Evolutionary conservation across 1,140 invertebrate species (phyloP).

Genomic region (Achroia grisella): DNA sequence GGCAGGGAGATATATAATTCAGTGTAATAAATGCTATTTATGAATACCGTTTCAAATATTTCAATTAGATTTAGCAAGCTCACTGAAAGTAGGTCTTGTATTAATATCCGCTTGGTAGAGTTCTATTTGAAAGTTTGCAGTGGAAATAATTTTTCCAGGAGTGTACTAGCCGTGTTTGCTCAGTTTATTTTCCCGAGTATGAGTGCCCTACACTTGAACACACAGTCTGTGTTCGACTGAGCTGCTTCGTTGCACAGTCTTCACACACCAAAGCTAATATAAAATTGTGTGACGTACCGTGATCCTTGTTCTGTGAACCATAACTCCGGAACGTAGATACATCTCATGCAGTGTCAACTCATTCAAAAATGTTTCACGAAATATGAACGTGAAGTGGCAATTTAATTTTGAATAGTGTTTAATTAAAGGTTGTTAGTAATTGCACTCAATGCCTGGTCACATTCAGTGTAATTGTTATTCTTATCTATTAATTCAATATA

Average conservation of each 20-base stretch:
- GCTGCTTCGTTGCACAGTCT: conserved; percentile 35
- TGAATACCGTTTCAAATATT: too few species aligned
- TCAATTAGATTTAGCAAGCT: too few species aligned
- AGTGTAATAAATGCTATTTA: too few species aligned
- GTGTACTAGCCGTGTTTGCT: conserved; percentile 35
- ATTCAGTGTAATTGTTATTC: too few species aligned
- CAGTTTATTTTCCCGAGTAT: conserved; percentile 49
- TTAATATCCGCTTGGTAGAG: conserved; percentile 1
- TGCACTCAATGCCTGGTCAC: too few species aligned
- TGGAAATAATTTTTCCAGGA: conserved; percentile 1
- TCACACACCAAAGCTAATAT: conserved; percentile 36
- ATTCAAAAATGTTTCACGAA: too few species aligned
- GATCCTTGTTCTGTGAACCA: conserved; percentile 2
- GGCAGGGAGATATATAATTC: too few species aligned
- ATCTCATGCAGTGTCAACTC: too few species aligned
- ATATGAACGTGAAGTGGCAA: too few species aligned
- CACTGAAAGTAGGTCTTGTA: not conserved
- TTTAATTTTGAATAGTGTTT: too few species aligned
- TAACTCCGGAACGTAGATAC: not conserved
- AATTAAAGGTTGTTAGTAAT: too few species aligned
- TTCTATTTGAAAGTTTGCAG: conserved; percentile 2
- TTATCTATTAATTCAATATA: too few species aligned
- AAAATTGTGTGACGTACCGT: conserved; percentile 30
- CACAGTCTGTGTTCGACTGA: conserved; percentile 43
- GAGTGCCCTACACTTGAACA: conserved; percentile 43